A percentile compares a stretch with the other conserved stretches of the same genome.
Evolutionary conservation across 92 coral and sea anemone species (phyloP).

Genomic region (Zoanthus sansibaricus): DNA sequence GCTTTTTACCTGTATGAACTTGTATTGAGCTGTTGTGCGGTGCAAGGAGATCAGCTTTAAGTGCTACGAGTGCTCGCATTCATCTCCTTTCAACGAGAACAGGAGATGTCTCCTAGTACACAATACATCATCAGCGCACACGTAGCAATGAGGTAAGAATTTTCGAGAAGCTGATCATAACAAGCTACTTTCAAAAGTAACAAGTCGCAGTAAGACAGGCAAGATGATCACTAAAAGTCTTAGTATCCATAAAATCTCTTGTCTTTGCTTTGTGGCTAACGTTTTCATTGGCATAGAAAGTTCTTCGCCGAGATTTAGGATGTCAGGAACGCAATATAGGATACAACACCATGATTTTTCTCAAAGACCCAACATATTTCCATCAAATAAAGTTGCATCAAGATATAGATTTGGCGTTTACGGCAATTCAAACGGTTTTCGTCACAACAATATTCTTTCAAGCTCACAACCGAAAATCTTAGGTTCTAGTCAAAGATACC

Average conservation of each 20-base stretch:
- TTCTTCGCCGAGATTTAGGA: background rate
- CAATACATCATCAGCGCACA: slow-evolving; percentile 2
- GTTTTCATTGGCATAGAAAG: slow-evolving; percentile 2
- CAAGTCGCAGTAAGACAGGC: background rate
- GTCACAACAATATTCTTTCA: background rate
- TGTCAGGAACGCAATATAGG: background rate
- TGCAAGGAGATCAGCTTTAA: background rate
- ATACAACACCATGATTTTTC: background rate
- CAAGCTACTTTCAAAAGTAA: background rate
- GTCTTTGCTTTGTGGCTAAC: background rate
- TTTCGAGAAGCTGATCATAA: background rate
- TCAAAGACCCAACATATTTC: background rate
- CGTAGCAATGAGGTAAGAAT: slow-evolving; percentile 30
- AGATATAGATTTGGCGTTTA: background rate
- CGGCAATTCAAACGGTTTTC: background rate
- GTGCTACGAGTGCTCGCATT: slow-evolving; percentile 22
- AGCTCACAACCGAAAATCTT: background rate
- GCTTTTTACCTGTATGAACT: background rate
- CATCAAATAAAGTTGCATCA: background rate
- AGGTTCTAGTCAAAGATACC: background rate
- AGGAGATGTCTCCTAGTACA: slow-evolving; percentile 14
- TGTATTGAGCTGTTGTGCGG: slow-evolving; percentile 11
- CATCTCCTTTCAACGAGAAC: background rate
- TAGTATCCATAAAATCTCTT: background rate
- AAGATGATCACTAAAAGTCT: slow-evolving; percentile 1